These are phyloP conservation scores for Drosophila kikkawai DNA, from an alignment of 1,140 invertebrate species.

Conservation along the genomic window DNA sequence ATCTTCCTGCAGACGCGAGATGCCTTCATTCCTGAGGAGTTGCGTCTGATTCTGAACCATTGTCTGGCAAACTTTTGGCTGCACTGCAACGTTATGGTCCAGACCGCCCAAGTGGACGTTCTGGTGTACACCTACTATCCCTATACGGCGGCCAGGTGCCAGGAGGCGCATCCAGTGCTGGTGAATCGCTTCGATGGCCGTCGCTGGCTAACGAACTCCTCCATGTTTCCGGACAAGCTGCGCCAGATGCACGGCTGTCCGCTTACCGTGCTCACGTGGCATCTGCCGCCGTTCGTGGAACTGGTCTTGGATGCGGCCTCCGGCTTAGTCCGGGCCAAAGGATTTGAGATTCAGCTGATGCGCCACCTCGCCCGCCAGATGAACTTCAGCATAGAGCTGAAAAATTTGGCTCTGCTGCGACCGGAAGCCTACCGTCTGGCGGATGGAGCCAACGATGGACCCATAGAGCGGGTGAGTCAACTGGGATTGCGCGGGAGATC, in stretches of 20 bases:
- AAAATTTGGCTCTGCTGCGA: slow-evolving; percentile 24
- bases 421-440: slow-evolving; percentile 36
- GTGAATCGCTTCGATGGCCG: slow-evolving; percentile 67
- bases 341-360: slow-evolving; percentile 68
- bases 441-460: slow-evolving; percentile 36
- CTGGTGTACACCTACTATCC: slow-evolving; percentile 74
- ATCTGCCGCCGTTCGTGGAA: slow-evolving; percentile 67
- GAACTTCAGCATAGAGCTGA: slow-evolving; percentile 56
- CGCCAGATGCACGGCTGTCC: slow-evolving; percentile 63
- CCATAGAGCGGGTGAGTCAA: slow-evolving; percentile 51
- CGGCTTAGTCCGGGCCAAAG: slow-evolving; percentile 1
- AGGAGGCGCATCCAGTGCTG: slow-evolving; percentile 34
- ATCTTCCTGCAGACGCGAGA: slow-evolving; percentile 73
- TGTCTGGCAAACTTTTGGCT: slow-evolving; percentile 70
- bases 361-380: slow-evolving; percentile 43
- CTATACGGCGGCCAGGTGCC: slow-evolving; percentile 46
- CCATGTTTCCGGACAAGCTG: slow-evolving; percentile 72
- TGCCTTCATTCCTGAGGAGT: slow-evolving; percentile 17
- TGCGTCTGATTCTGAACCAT: slow-evolving; percentile 61
- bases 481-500: neutral
- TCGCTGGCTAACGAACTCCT: slow-evolving; percentile 16
- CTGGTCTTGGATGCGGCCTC: slow-evolving; percentile 2
- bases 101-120: slow-evolving; percentile 64
- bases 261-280: slow-evolving; percentile 55
- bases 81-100: slow-evolving; percentile 77